A percentile compares a stretch with the other conserved stretches of the same genome.
These are phyloP conservation scores for Zygaena filipendulae DNA, from an alignment of 2,888 invertebrate genomes.

Conservation along the genomic window DNA sequence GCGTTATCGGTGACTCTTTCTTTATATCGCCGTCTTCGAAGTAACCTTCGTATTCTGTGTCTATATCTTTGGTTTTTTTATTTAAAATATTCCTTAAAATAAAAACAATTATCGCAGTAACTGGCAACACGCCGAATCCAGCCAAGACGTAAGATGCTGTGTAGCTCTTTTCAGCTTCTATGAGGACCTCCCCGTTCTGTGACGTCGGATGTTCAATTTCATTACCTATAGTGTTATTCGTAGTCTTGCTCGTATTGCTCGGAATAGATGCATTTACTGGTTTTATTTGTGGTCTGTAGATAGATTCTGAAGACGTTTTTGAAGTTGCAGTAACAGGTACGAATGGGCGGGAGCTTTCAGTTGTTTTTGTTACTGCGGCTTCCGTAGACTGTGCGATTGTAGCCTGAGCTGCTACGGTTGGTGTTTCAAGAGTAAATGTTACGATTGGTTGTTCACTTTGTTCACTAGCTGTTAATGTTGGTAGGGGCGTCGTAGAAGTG, in stretches of 20 bases:
- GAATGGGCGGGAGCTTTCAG: constrained; percentile 28
- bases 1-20: constrained; percentile 60
- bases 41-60: constrained; percentile 71
- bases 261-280: constrained; percentile 21
- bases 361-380: constrained; percentile 16
- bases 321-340: constrained; percentile 50
- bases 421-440: constrained; percentile 18
- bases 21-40: constrained; percentile 67
- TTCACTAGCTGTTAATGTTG: constrained; percentile 6
- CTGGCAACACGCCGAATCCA: constrained; percentile 69
- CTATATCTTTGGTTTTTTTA: constrained; percentile 64
- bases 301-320: constrained; percentile 50
- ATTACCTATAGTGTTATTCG: constrained; percentile 28
- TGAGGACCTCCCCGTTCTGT: constrained; percentile 61
- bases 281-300: constrained; percentile 24
- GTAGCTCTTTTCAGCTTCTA: constrained; percentile 69
- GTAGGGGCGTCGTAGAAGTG: constrained; percentile 23
- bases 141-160: constrained; percentile 71
- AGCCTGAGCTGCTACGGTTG: constrained; percentile 10
- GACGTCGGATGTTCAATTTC: constrained; percentile 22
- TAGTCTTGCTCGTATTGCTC: constrained; percentile 22
- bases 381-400: neutral
- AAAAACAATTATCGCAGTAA: constrained; percentile 68
- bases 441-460: constrained; percentile 16
- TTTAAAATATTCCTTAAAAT: constrained; percentile 64